Evolutionary conservation across 2,797 vertebrate species (phyloP), one percentile per base, ranked within the genome.

Genomic region (Tenualosa ilisha): DNA sequence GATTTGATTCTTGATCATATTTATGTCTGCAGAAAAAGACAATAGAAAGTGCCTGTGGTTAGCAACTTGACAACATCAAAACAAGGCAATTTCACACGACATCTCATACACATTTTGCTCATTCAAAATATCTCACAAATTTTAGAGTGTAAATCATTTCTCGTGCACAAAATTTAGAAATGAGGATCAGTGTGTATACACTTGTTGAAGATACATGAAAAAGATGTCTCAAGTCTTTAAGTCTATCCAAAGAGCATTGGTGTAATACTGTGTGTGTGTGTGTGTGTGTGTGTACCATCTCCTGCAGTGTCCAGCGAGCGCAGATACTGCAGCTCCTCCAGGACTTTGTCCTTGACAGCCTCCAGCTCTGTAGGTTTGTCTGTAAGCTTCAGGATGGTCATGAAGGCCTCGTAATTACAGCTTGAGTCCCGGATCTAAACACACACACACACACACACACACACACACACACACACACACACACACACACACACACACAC

Each of bases 381-480:
- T 79, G 97, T 98, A 95, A 99, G 94, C 94, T 99, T 99, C 94
- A 99, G 96, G 94, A 99, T 98, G 95, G 97, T 99, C 97, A 99
- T 97, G 94, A 99, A 99, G 95, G 98, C 98, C 96, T 99, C 98
- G 86, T 99, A 99, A 94, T 98, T 98, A 93, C 98, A 99, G 95
- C 97, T 98, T 84, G 97, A 97, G 95, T 99, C 98, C 89, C 95
- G 96, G 87, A 99, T 98, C 98, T 99, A 90, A 85, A 92, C 91
- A 85, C 5, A 89, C 83, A 53, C 59, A 88, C n/a, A 85, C 81
- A 83, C 37, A 84, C 37, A 85, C 87, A 65, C 26, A 53, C 59
- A 87, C 81, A 82, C 75, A 17, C 9, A 86, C 26, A 86, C 85
- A 92, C 91, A 85, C 5, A 89, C 83, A 53, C 59, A 88, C n/a